Evolutionary conservation across 2,797 vertebrate species (phyloP).

Genomic region (Carcharodon carcharias): DNA sequence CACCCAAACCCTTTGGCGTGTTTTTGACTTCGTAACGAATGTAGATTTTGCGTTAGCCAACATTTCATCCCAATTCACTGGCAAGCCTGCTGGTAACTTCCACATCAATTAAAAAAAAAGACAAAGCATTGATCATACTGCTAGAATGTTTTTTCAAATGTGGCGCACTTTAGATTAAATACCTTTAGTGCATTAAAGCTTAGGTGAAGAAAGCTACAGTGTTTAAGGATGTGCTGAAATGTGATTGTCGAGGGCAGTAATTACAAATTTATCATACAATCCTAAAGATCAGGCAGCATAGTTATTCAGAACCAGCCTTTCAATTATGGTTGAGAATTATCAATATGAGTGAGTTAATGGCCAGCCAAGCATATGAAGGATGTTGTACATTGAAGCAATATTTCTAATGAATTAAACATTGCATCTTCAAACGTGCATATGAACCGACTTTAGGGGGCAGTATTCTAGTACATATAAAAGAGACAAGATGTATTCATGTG

Average conservation of each 20-base stretch:
- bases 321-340: constrained; percentile 32
- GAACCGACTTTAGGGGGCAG: constrained; percentile 20
- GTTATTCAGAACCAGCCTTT: neutral
- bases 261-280: constrained; percentile 26
- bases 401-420: constrained; percentile 30
- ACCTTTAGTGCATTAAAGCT: neutral
- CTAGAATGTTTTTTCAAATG: neutral
- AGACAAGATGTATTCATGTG: neutral
- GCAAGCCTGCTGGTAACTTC: neutral
- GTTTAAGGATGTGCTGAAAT: neutral
- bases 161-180: neutral
- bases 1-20: neutral
- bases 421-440: neutral
- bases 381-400: neutral
- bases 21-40: neutral
- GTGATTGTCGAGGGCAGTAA: neutral
- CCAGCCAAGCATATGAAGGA: neutral
- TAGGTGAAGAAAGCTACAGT: neutral
- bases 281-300: constrained; percentile 4
- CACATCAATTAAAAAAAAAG: neutral
- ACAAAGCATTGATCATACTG: neutral
- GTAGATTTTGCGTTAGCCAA: neutral
- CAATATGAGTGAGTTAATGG: constrained; percentile 29
- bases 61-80: too few species aligned
- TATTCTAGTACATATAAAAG: neutral